These are phyloP conservation scores for Neosilurus mollespiculum DNA, from an alignment of 2,797 vertebrate genomes.

Conservation along the genomic window DNA sequence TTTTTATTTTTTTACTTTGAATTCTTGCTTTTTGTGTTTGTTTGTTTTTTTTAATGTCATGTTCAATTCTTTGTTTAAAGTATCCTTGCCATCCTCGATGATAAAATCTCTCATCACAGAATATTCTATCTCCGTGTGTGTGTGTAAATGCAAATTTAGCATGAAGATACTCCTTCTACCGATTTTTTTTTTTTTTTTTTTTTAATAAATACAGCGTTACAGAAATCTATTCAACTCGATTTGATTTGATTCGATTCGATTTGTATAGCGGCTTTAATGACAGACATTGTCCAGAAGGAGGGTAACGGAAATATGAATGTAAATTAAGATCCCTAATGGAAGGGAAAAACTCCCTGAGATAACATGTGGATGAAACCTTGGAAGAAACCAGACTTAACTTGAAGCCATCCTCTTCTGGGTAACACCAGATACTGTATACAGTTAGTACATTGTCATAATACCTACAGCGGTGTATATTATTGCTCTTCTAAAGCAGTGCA, in stretches of 20 bases:
- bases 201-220: neutral
- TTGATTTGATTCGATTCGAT: too few relatives aligned
- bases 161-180: neutral
- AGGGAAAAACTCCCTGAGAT: neutral
- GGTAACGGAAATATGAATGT: neutral
- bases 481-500: neutral
- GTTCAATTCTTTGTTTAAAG: conserved; percentile 14
- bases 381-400: neutral
- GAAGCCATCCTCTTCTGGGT: neutral
- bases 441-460: too few relatives aligned
- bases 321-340: neutral
- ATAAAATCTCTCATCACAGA: neutral
- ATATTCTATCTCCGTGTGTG: neutral
- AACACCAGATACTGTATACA: too few relatives aligned
- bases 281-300: neutral
- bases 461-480: neutral
- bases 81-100: neutral
- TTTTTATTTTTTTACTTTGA: neutral
- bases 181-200: neutral
- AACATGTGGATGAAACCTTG: neutral
- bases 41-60: conserved; percentile 5
- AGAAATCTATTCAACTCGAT: neutral
- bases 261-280: neutral
- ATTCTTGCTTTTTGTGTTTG: neutral
- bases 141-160: neutral